Conservation (phyloP, 2,113 vertebrate species). For the Isurus oxyrinchus region DNA sequence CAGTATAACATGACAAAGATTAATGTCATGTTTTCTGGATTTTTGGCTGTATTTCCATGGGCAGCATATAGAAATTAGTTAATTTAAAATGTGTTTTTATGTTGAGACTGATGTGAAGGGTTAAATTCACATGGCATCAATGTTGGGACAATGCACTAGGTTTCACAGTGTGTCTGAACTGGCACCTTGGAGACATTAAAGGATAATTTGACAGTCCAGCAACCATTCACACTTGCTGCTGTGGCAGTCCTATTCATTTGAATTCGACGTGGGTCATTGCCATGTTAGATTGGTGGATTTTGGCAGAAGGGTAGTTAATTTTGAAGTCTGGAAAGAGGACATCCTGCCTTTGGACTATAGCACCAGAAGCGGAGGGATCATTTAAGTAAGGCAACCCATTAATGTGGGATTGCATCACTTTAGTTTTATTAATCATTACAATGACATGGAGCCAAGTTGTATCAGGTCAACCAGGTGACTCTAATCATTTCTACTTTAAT, state of each 20-base stretch:
- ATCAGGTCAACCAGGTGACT: too few species aligned
- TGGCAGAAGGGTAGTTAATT: background rate
- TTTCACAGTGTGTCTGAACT: background rate
- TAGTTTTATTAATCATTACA: too few species aligned
- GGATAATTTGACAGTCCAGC: background rate
- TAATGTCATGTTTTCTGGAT: background rate
- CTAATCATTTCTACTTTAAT: too few species aligned
- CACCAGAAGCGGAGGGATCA: too few species aligned
- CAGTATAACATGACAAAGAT: background rate
- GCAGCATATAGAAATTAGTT: background rate
- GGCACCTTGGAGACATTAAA: background rate
- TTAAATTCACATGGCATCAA: background rate
- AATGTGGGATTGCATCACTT: too few species aligned
- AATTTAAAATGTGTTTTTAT: background rate
- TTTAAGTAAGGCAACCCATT: too few species aligned
- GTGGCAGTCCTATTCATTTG: background rate
- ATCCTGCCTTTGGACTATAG: background rate
- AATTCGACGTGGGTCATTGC: background rate
- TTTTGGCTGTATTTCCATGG: background rate
- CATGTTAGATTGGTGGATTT: background rate
- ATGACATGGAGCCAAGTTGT: too few species aligned
- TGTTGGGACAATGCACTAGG: background rate
- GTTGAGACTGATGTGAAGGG: background rate
- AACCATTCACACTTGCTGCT: background rate
- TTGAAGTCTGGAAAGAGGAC: background rate